phyloP scores from a whole-genome alignment of 2,113 vertebrate genomes.

The Machaerirhynchus nigripectus region DNA sequence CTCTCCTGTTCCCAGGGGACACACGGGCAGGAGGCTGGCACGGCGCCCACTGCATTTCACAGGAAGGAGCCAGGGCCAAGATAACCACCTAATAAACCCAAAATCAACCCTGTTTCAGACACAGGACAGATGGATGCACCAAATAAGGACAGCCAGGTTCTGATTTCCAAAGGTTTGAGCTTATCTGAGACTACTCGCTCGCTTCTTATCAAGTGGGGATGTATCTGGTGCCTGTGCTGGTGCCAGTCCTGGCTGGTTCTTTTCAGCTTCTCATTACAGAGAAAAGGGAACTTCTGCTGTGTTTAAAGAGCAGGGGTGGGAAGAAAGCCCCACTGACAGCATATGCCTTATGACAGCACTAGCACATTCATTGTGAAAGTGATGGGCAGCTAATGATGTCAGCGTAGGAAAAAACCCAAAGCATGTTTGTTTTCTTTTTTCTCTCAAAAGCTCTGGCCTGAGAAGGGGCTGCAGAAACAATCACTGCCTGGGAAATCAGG shows the following conservation, averaged over 20 bases:
- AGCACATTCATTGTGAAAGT: conserved; percentile 20
- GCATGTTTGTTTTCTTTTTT: neutral
- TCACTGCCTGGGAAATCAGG: neutral
- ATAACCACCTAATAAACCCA: neutral
- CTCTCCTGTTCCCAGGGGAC: neutral
- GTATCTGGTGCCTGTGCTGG: neutral
- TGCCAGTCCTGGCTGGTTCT: neutral
- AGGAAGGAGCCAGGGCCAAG: neutral
- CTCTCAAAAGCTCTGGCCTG: neutral
- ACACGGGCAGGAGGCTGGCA: neutral
- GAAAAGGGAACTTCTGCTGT: conserved; percentile 12
- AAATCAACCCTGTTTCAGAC: neutral
- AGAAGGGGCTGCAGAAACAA: conserved; percentile 6
- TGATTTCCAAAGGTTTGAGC: neutral
- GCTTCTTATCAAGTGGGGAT: accelerated
- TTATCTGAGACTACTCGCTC: neutral
- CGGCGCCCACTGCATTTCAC: accelerated
- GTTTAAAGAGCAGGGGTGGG: neutral
- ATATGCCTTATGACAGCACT: neutral
- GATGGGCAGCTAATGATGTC: conserved; percentile 13
- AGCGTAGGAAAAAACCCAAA: neutral
- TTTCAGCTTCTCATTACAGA: neutral
- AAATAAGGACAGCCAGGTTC: neutral
- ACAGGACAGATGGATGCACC: accelerated
- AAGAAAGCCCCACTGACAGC: neutral